Evolutionary conservation across 1,140 invertebrate species (phyloP).

Genomic region (Caenorhabditis brenneri): DNA sequence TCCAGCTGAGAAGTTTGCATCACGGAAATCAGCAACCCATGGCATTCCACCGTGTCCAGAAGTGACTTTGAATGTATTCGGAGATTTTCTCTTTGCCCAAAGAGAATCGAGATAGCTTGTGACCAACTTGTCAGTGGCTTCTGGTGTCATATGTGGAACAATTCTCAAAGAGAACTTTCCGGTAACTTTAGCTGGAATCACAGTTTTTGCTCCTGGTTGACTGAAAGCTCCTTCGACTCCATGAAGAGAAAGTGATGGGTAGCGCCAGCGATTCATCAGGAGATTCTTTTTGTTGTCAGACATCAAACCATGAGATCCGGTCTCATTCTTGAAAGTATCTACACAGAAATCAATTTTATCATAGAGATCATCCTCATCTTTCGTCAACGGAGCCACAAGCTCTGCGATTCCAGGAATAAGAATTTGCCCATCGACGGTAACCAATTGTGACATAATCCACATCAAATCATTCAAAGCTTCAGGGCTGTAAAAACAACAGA

Average conservation of each 20-base stretch:
- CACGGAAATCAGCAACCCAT: slow-evolving; percentile 89
- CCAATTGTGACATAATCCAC: slow-evolving; percentile 81
- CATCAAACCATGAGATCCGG: slow-evolving; percentile 79
- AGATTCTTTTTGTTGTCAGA: slow-evolving; percentile 78
- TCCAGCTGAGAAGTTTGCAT: slow-evolving; percentile 89
- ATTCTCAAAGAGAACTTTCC: slow-evolving; percentile 95
- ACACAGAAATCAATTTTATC: slow-evolving; percentile 87
- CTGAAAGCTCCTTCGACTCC: slow-evolving; percentile 88
- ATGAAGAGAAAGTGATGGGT: slow-evolving; percentile 69
- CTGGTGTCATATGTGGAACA: slow-evolving; percentile 87
- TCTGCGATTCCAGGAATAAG: slow-evolving; percentile 80
- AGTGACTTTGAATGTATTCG: slow-evolving; percentile 52
- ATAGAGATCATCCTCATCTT: slow-evolving; percentile 82
- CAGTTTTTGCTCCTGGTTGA: slow-evolving; percentile 89
- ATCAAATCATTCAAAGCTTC: slow-evolving; percentile 89
- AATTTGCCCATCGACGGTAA: slow-evolving; percentile 84
- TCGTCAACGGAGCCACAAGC: slow-evolving; percentile 78
- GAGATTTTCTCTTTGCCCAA: slow-evolving; percentile 53
- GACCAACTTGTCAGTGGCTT: slow-evolving; percentile 62
- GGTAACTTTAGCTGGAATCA: slow-evolving; percentile 84
- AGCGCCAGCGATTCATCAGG: slow-evolving; percentile 68
- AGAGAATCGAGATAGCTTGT: slow-evolving; percentile 55
- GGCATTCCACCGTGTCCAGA: slow-evolving; percentile 82
- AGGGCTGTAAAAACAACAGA: slow-evolving; percentile 72
- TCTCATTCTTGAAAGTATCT: slow-evolving; percentile 79